Base-by-base conservation (phyloP, 2,113 vertebrate genomes). In the Anoura caudifer region DNA sequence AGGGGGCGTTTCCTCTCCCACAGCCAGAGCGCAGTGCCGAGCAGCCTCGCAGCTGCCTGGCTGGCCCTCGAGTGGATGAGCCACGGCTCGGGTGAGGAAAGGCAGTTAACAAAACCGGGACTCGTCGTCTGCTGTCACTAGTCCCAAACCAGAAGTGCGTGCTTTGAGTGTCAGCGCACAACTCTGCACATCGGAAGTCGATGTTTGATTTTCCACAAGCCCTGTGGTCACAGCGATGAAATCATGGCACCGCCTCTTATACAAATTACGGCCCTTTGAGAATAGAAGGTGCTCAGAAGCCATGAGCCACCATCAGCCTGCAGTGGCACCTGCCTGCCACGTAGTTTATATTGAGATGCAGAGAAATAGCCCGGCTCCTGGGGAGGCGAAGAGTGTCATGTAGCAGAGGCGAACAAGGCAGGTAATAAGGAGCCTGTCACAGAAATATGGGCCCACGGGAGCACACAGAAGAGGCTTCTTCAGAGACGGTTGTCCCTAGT, bases 401-500 rank as follows among this genome's bases (percentile, higher is more conserved):
- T 0, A 16, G 59, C 22, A 36, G 79, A 61, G 75, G 54, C 31
- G 33, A 54, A 10, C 0, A 5, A 38, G n/a, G 24, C 1, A 20
- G 65, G 59, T 47, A 26, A 11, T 52, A 31, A 50, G 86, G 36
- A 81, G 4, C 11, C 22, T 8, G 24, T 52, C 33, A 15, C 5
- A 22, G 47, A 5, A 16, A 12, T 4, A 0, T 0, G 1, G 41
- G 76, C 2, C 33, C 70, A 28, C 7, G 13, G 0, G 4, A 2
- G 28, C 1, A 13, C 59, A 11, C 3, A 31, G 56, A 2, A 15
- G 19, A 2, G 19, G 15, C 36, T n/a, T 28, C 61, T 63, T 65
- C 26, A 3, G 17, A 38, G 38, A n/a, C 1, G 7, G 12, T 11
- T 4, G 4, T 4, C 13, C 54, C 11, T 17, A 11, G 43, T 0